phyloP scores from a whole-genome alignment of 2,113 vertebrate species.

The Chaenogobius annularis region DNA sequence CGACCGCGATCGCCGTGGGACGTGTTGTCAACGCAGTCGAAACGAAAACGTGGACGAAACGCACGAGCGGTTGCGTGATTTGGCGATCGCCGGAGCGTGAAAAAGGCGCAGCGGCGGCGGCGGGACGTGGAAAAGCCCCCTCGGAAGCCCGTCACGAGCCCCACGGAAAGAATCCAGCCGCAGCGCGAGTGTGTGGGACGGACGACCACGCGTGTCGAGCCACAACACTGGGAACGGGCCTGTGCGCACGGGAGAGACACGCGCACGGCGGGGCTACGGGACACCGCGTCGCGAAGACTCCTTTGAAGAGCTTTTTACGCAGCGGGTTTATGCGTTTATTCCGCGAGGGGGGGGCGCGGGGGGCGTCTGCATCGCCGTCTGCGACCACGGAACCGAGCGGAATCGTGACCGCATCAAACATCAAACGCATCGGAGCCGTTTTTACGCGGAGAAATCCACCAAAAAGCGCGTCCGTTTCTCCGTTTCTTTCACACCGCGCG shows the following conservation, averaged over 20 bases:
- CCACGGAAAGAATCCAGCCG: constrained; percentile 41
- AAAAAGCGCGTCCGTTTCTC: too few species aligned
- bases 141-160: constrained; percentile 28
- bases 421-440: not conserved
- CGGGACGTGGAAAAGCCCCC: constrained; percentile 14
- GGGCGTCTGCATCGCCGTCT: too few species aligned
- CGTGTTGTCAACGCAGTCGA: constrained; percentile 18
- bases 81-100: not conserved
- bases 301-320: too few species aligned
- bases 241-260: not conserved
- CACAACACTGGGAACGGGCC: not conserved
- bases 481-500: too few species aligned
- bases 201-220: constrained; percentile 39
- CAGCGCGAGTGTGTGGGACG: constrained; percentile 51
- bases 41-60: not conserved
- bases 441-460: not conserved
- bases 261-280: too few species aligned
- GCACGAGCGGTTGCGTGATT: constrained; percentile 12
- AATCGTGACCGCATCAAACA: constrained; percentile 55
- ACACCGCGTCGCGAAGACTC: not conserved
- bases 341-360: not conserved
- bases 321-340: not conserved
- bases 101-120: constrained; percentile 16
- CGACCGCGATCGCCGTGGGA: too few species aligned
- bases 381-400: not conserved